Evolutionary conservation across 1,140 invertebrate genomes (phyloP), one percentile per base, ranked within the genome.

Genomic region (Polypedilum vanderplanki): DNA sequence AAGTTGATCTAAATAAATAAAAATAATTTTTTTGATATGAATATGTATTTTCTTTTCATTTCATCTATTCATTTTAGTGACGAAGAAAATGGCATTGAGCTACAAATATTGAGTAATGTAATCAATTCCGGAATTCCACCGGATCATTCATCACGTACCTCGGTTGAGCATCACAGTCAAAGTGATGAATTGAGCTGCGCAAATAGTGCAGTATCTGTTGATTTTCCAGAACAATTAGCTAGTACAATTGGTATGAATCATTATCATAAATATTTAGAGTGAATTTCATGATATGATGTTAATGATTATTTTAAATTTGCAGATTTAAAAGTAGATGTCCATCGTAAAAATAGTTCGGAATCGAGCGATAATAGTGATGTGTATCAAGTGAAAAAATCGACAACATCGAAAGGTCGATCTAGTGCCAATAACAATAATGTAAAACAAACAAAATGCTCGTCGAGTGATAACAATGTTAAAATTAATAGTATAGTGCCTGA

Each of bases 281-380:
- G 12, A 12, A 74, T n/a, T 74, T 74, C 20, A 40, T 74, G 2
- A 40, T 40, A 74, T 40, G 3, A 20, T 24, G 3, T 73, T 40
- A 74, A 74, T 18, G 20, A 74, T 7, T 17, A 74, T 73, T 76
- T 57, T 76, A 79, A 81, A n/a, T 77, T 85, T 85, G 40, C 81
- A 90, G 92, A 95, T 87, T 86, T 95, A 75, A 94, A 95, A 86
- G 94, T 94, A 73, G 94, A 96, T 84, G 93, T 96, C 40, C 94
- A 96, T 85, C 87, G 92, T 46, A 94, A 94, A 82, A 94, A 95
- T 80, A 95, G 93, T 81, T 94, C 93, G 0, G 92, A 93, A 80
- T 94, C 93, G 77, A 91, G 90, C 76, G 81, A 83, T 57, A 76
- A 75, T 73, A 78, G 81, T 74, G 74, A 74, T 57, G 74, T 74